Base-by-base conservation (phyloP, 2,888 invertebrate species). In the Azorinus chamasolen region DNA sequence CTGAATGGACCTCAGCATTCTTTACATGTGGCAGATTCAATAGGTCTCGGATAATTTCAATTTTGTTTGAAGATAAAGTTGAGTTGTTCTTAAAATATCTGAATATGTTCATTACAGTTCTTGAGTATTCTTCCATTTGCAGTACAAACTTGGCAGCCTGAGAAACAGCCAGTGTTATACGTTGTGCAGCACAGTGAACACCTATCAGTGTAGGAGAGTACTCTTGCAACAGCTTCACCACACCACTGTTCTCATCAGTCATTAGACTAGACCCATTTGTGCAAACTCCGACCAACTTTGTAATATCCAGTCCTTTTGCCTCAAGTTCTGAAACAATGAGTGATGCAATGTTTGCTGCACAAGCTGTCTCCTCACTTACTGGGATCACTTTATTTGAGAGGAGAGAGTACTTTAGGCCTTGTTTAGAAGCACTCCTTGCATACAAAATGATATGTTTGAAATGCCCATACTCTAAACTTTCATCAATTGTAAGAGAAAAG, bases 1-100 rank as follows among this genome's bases (percentile, higher is more conserved):
- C 76, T 25, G 77, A 77, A 37, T 83, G 73, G 3, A 83, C 50
- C 25, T 79, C 66, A n/a, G 76, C 65, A 54, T 54, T 77, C 48
- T 71, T 79, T 20, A 72, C 48, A n/a, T 48, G 2, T 22, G 77
- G 83, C 8, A 77, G 43, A n/a, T 77, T 37, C n/a, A 79, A 39
- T 3, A 74, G 16, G 2, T n/a, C 22, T 32, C 77, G 77, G 10
- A 79, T 75, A 24, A 53, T 70, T 32, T 59, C 22, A 16, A 83
- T 46, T 50, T 53, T 68, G 53, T 80, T 77, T 18, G 68, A 57
- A 43, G 71, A 25, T 16, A 73, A 58, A 14, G 76, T 62, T n/a
- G 72, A 73, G 39, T 64, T 69, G 18, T 55, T 24, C n/a, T n/a
- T n/a, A 27, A 73, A 73, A 24, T 78, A 78, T 14, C 51, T 27